Conservation (phyloP, 2,888 invertebrate genomes). For the Cantharis rufa region DNA sequence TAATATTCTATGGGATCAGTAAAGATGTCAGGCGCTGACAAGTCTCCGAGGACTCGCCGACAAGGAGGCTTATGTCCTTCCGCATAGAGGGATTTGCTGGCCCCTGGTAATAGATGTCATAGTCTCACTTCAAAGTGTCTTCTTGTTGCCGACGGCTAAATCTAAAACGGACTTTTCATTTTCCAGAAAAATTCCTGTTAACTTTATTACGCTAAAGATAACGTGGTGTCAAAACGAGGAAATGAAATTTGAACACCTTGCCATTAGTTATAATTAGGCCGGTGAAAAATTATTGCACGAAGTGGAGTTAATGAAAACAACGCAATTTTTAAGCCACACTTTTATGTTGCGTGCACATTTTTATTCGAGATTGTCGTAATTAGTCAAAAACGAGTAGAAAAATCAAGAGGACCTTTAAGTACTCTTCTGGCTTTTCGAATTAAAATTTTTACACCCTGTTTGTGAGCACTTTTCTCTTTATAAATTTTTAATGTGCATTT, state of each 20-base stretch:
- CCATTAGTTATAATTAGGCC: constrained; percentile 24
- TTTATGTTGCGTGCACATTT: constrained; percentile 12
- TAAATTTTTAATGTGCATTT: background rate
- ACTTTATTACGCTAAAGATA: constrained; percentile 28
- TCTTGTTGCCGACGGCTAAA: constrained; percentile 19
- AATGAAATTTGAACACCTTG: constrained; percentile 26
- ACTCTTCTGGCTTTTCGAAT: constrained; percentile 11
- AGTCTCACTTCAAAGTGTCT: constrained; percentile 32
- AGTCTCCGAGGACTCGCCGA: constrained; percentile 34
- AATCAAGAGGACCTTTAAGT: constrained; percentile 15
- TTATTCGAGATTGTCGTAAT: constrained; percentile 18
- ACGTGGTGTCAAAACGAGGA: constrained; percentile 26
- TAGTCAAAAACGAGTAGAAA: constrained; percentile 7
- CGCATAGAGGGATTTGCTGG: constrained; percentile 34
- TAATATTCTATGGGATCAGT: constrained; percentile 18
- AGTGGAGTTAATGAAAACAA: constrained; percentile 15
- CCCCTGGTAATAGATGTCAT: constrained; percentile 37
- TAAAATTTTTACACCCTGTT: constrained; percentile 13
- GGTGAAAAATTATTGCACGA: constrained; percentile 18
- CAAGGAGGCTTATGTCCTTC: constrained; percentile 37
- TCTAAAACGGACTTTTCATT: constrained; percentile 22
- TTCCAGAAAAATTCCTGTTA: constrained; percentile 21
- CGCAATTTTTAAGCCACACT: constrained; percentile 3
- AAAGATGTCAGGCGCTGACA: constrained; percentile 27
- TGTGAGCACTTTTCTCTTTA: background rate